These are phyloP conservation scores for Jaculus jaculus DNA, from an alignment of 2,113 vertebrate species.

Conservation along the genomic window DNA sequence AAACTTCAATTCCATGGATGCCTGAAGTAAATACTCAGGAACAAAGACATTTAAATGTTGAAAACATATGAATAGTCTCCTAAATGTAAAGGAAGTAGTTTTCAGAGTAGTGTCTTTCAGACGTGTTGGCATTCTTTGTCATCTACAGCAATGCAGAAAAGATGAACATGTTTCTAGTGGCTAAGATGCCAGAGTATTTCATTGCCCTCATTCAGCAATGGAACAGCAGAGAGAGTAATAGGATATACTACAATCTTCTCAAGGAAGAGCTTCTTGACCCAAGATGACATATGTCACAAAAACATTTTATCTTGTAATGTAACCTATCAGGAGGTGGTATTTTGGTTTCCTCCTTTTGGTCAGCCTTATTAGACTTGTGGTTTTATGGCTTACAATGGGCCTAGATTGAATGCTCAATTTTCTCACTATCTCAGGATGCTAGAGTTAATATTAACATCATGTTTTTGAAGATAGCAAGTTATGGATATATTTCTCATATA, in stretches of 20 bases:
- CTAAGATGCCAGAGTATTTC: background rate
- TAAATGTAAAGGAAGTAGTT: background rate
- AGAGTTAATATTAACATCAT: background rate
- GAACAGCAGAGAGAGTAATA: background rate
- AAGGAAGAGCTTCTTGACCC: conserved; percentile 58
- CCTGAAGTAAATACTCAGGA: background rate
- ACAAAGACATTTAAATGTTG: background rate
- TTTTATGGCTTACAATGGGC: background rate
- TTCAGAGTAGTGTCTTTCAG: background rate
- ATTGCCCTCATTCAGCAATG: conserved; percentile 37
- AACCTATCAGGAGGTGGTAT: background rate
- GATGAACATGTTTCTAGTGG: background rate
- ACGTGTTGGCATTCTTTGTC: background rate
- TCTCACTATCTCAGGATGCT: background rate
- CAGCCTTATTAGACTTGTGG: background rate
- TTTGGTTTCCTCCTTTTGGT: background rate
- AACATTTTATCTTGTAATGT: conserved; percentile 45
- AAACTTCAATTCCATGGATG: background rate
- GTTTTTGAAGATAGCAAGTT: background rate
- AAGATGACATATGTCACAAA: conserved; percentile 13
- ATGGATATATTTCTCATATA: background rate
- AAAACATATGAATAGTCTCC: background rate
- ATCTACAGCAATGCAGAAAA: conserved; percentile 21
- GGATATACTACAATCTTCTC: background rate
- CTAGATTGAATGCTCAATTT: background rate